Conservation (phyloP, 2,888 invertebrate genomes). For the Ophion ventricosus region DNA sequence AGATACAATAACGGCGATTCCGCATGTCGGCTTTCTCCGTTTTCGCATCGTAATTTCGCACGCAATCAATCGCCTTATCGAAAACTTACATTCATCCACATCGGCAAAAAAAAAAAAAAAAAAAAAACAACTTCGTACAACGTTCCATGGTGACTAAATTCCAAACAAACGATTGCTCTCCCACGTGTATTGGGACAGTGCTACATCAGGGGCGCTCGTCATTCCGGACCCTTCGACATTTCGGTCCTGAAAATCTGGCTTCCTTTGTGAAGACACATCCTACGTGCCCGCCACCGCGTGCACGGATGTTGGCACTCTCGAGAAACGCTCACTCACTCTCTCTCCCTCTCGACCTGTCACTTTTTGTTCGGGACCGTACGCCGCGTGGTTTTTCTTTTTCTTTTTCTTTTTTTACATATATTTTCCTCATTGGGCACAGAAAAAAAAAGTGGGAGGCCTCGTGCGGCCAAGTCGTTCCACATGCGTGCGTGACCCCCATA, state of each 20-base stretch:
- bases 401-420: background rate
- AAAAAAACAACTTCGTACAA: too few species aligned
- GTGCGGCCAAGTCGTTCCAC: slow-evolving; percentile 6
- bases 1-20: too few species aligned
- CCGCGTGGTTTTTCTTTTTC: too few species aligned
- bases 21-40: too few species aligned
- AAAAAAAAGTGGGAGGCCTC: slow-evolving; percentile 10
- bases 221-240: background rate
- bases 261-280: background rate
- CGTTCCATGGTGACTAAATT: too few species aligned
- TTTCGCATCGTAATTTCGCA: too few species aligned
- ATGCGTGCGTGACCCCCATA: slow-evolving; percentile 48
- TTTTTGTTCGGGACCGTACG: background rate
- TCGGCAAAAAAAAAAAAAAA: too few species aligned
- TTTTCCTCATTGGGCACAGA: background rate
- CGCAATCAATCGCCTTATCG: too few species aligned
- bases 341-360: background rate
- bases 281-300: slow-evolving; percentile 55
- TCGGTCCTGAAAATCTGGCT: slow-evolving; percentile 7
- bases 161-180: too few species aligned
- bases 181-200: too few species aligned
- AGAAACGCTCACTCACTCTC: slow-evolving; percentile 5
- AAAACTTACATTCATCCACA: too few species aligned
- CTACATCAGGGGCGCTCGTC: background rate
- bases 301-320: slow-evolving; percentile 3